Percentiles rank a stretch among this genome's conserved stretches.
Evolutionary conservation across 1,140 invertebrate genomes (phyloP).

Genomic region (Oncopodura yosiiana): DNA sequence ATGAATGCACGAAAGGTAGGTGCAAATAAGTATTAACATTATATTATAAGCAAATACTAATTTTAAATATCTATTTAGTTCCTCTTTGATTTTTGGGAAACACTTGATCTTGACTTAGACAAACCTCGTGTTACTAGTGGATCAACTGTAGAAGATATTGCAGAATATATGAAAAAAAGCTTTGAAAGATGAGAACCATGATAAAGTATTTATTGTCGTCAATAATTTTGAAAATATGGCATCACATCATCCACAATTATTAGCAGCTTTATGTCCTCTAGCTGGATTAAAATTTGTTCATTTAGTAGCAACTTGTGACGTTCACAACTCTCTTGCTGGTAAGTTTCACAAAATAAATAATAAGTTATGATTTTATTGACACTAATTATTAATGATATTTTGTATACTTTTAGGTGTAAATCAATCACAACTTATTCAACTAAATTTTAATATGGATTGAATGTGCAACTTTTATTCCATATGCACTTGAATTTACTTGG

Average conservation of each 20-base stretch:
- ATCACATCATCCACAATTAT: constrained; percentile 12
- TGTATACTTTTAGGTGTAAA: constrained; percentile 11
- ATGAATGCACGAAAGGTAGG: constrained; percentile 27
- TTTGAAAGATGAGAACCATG: background rate
- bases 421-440: constrained; percentile 4
- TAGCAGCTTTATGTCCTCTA: constrained; percentile 11
- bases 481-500: constrained; percentile 18
- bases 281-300: constrained; percentile 19
- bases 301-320: constrained; percentile 25
- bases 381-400: background rate
- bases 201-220: constrained; percentile 16
- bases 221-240: constrained; percentile 28
- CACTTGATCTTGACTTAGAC: background rate
- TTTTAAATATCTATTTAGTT: background rate
- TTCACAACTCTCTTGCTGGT: constrained; percentile 25
- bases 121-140: too few species aligned
- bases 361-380: background rate
- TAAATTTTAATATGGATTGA: constrained; percentile 29
- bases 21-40: too few species aligned
- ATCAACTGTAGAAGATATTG: background rate
- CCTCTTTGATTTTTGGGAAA: background rate
- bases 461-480: constrained; percentile 21
- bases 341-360: background rate
- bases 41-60: background rate
- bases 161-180: background rate